These are phyloP conservation scores for Psix sp. DNA, from an alignment of 1,140 invertebrate genomes.

Conservation along the genomic window DNA sequence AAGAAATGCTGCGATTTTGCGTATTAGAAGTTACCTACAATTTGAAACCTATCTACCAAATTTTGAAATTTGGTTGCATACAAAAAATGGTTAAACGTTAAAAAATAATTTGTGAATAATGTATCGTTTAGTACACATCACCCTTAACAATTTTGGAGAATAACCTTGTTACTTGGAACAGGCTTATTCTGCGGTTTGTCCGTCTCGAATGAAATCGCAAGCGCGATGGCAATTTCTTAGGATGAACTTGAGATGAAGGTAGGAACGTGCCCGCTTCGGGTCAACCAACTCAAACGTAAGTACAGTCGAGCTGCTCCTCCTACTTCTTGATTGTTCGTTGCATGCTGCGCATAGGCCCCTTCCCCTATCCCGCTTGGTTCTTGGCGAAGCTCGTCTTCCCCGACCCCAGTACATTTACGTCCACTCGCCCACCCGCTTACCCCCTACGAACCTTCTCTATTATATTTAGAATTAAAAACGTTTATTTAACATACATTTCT, in stretches of 20 bases:
- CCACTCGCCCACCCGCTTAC: constrained; percentile 36
- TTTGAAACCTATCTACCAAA: no score
- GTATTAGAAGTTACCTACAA: no score
- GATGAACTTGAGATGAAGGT: constrained; percentile 70
- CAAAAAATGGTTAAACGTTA: no score
- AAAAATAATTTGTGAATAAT: no score
- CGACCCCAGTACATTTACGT: constrained; percentile 23
- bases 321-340: constrained; percentile 62
- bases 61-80: no score
- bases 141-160: constrained; percentile 49
- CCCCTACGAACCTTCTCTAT: constrained; percentile 37
- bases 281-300: constrained; percentile 75
- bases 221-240: constrained; percentile 71
- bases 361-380: constrained; percentile 52
- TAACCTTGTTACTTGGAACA: constrained; percentile 54
- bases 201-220: constrained; percentile 71
- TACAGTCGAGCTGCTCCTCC: constrained; percentile 60
- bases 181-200: constrained; percentile 52
- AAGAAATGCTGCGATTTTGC: no score
- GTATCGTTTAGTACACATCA: constrained; percentile 39
- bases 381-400: constrained; percentile 35
- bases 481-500: constrained; percentile 59
- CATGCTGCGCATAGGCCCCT: constrained; percentile 63
- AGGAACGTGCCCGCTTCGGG: constrained; percentile 70
- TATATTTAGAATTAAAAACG: constrained; percentile 56